Percentiles rank a stretch among this genome's conserved stretches.
Evolutionary conservation across 2,113 vertebrate genomes (phyloP).

Genomic region (Nematolebias whitei): DNA sequence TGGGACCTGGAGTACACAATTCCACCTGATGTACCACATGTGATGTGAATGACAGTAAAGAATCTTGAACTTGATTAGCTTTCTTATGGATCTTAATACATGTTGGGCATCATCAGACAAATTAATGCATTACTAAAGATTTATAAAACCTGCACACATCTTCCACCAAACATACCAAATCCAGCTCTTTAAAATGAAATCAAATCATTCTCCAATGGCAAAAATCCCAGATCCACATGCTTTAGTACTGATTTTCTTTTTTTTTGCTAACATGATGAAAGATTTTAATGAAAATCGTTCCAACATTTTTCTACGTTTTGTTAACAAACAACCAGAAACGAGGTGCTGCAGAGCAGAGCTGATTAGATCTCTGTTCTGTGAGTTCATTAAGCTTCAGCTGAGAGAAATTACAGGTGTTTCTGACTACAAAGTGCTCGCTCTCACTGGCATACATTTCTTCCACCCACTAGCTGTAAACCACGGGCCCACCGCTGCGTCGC

Average conservation of each 20-base stretch:
- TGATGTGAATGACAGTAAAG: too few relatives aligned
- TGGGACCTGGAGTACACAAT: too few relatives aligned
- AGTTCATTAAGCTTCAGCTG: conserved; percentile 17
- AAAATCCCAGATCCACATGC: conserved; percentile 27
- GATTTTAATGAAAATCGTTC: too few relatives aligned
- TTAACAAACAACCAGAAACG: conserved; percentile 30
- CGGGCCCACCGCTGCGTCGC: conserved; percentile 11
- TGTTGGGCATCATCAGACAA: too few relatives aligned
- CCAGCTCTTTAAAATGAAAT: not conserved
- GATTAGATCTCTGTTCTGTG: conserved; percentile 25
- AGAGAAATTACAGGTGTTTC: conserved; percentile 45
- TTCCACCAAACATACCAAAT: not conserved
- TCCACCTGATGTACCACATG: too few relatives aligned
- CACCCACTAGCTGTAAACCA: conserved; percentile 25
- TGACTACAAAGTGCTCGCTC: conserved; percentile 20
- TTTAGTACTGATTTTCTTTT: conserved; percentile 11
- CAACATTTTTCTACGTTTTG: conserved; percentile 6
- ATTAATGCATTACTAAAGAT: too few relatives aligned
- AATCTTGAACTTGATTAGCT: too few relatives aligned
- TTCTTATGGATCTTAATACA: too few relatives aligned
- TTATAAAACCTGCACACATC: not conserved
- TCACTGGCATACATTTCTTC: conserved; percentile 1
- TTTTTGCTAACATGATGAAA: too few relatives aligned
- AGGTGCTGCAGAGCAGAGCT: conserved; percentile 18
- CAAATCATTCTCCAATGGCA: conserved; percentile 25